These are phyloP conservation scores for Zhuqinia jingwanae DNA, from an alignment of 2,888 invertebrate genomes.

Conservation along the genomic window DNA sequence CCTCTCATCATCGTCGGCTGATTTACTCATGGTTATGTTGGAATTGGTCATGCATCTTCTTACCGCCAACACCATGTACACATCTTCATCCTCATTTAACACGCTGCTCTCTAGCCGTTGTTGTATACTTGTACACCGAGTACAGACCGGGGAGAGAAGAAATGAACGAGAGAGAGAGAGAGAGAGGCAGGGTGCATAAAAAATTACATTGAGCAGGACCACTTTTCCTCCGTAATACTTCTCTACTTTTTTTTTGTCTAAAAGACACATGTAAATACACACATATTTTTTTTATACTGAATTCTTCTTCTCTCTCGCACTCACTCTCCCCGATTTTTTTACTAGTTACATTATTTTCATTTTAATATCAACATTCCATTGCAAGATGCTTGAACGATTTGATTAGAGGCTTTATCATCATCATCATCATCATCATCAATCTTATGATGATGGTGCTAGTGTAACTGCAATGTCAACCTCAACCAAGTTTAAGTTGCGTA, in stretches of 20 bases:
- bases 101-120: not conserved
- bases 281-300: not conserved
- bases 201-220: slow-evolving; percentile 64
- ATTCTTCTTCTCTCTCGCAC: too few species aligned
- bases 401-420: slow-evolving; percentile 8
- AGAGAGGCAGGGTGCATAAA: slow-evolving; percentile 46
- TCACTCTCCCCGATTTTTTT: not conserved
- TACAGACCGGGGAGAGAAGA: not conserved
- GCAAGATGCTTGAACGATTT: not conserved
- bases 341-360: slow-evolving; percentile 18
- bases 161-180: not conserved
- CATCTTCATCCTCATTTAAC: slow-evolving; percentile 7
- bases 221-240: slow-evolving; percentile 56
- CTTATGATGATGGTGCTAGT: not conserved
- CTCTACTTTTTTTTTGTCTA: slow-evolving; percentile 19
- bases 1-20: slow-evolving; percentile 14
- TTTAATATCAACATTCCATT: slow-evolving; percentile 40
- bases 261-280: slow-evolving; percentile 29
- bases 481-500: slow-evolving; percentile 63
- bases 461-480: slow-evolving; percentile 54
- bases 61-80: slow-evolving; percentile 2
- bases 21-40: slow-evolving; percentile 59
- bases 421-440: not conserved
- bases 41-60: slow-evolving; percentile 67
- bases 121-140: not conserved